Percentiles rank a stretch among this genome's conserved stretches.
Evolutionary conservation across 2,113 vertebrate species (phyloP).

Genomic region (Excalfactoria chinensis): DNA sequence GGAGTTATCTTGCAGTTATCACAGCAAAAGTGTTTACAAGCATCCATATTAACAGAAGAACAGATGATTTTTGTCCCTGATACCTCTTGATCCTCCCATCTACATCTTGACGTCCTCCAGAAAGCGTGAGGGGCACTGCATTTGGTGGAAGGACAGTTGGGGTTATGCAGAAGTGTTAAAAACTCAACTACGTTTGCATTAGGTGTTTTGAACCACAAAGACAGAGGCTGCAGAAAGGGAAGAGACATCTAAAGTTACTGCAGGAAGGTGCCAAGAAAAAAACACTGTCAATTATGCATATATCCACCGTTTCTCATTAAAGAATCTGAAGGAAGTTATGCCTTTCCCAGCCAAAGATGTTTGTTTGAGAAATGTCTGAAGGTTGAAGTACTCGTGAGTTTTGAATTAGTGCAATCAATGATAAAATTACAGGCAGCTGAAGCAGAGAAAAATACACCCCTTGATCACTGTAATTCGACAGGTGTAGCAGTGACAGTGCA

Average conservation of each 20-base stretch:
- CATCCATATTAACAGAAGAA: background rate
- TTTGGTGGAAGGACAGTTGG: background rate
- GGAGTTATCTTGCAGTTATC: background rate
- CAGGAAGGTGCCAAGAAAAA: background rate
- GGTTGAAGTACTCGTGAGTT: background rate
- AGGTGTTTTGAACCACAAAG: background rate
- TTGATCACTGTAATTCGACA: background rate
- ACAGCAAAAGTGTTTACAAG: background rate
- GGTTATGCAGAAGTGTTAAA: background rate
- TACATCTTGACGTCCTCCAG: background rate
- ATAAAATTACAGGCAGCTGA: background rate
- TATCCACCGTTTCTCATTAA: background rate
- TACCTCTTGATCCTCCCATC: background rate
- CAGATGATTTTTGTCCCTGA: background rate
- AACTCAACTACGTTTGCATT: background rate
- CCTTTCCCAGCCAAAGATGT: background rate
- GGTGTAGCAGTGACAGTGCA: background rate
- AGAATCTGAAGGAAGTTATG: fast-evolving
- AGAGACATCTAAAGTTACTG: background rate
- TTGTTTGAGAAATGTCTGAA: background rate
- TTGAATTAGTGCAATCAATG: background rate
- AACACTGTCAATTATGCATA: background rate
- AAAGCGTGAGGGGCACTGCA: background rate
- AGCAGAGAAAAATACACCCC: background rate
- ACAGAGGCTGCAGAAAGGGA: background rate